These are phyloP conservation scores for Melanotaenia pygmaea DNA, from an alignment of 2,797 vertebrate species.

Conservation along the genomic window DNA sequence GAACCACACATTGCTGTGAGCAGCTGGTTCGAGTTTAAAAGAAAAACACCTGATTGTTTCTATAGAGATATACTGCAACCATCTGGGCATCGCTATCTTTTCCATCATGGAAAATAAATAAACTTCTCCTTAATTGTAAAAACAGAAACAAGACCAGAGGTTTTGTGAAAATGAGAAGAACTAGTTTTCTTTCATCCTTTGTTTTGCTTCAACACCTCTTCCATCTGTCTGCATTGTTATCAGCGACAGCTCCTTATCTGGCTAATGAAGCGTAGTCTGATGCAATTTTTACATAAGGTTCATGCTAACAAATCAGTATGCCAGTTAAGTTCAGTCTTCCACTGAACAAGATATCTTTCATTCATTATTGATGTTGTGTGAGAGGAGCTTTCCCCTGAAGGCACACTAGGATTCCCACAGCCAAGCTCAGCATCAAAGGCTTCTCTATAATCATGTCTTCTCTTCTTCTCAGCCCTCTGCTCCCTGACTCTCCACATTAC, in stretches of 20 bases:
- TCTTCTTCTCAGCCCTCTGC: conserved; percentile 71
- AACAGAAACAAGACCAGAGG: background rate
- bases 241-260: conserved; percentile 43
- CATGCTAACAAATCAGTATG: conserved; percentile 80
- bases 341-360: conserved; percentile 85
- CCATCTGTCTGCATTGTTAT: conserved; percentile 18
- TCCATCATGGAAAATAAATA: background rate
- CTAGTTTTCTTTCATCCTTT: background rate
- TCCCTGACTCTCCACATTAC: conserved; percentile 66
- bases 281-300: conserved; percentile 79
- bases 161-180: background rate
- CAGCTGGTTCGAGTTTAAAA: too few relatives aligned
- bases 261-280: conserved; percentile 70
- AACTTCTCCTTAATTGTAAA: background rate
- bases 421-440: conserved; percentile 80
- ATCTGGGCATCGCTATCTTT: too few relatives aligned
- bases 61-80: too few relatives aligned
- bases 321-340: conserved; percentile 76
- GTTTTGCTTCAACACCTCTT: conserved; percentile 15
- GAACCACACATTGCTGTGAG: too few relatives aligned
- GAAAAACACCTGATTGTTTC: too few relatives aligned
- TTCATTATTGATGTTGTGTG: conserved; percentile 86
- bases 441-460: conserved; percentile 79
- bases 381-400: conserved; percentile 80
- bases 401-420: conserved; percentile 79